A percentile compares a stretch with the other conserved stretches of the same genome.
Conservation (phyloP, 1,140 invertebrate species). For the Dinoponera quadriceps region DNA sequence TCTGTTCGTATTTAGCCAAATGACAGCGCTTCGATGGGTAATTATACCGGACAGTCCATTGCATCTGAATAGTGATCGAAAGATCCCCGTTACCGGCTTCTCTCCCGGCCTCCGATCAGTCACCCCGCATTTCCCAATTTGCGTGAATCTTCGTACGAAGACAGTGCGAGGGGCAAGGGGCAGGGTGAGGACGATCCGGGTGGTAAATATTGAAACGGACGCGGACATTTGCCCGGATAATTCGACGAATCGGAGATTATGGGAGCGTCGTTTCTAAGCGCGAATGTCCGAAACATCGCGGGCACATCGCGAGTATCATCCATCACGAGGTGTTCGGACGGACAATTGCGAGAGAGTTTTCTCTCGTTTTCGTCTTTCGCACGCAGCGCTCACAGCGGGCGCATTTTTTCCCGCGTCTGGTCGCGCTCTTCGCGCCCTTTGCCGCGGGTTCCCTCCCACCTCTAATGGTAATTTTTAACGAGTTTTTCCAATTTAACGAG, state of each 20-base stretch:
- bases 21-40: conserved; percentile 56
- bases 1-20: conserved; percentile 57
- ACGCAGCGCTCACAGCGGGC: background rate
- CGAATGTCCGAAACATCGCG: background rate
- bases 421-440: conserved; percentile 29
- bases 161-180: too few relatives aligned
- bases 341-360: background rate
- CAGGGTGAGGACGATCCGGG: too few relatives aligned
- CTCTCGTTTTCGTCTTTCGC: background rate
- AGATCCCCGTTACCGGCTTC: background rate
- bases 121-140: background rate
- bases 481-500: conserved; percentile 60
- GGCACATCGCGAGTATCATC: background rate
- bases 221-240: too few relatives aligned
- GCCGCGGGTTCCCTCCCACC: background rate
- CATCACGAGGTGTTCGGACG: background rate
- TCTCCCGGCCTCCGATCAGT: background rate
- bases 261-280: background rate
- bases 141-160: too few relatives aligned
- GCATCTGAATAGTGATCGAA: conserved; percentile 9
- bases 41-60: conserved; percentile 41
- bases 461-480: conserved; percentile 61
- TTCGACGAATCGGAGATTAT: too few relatives aligned
- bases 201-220: too few relatives aligned
- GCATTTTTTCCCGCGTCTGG: conserved; percentile 37